Conservation (phyloP, 1,140 invertebrate species). For the Zophobas atratus region DNA sequence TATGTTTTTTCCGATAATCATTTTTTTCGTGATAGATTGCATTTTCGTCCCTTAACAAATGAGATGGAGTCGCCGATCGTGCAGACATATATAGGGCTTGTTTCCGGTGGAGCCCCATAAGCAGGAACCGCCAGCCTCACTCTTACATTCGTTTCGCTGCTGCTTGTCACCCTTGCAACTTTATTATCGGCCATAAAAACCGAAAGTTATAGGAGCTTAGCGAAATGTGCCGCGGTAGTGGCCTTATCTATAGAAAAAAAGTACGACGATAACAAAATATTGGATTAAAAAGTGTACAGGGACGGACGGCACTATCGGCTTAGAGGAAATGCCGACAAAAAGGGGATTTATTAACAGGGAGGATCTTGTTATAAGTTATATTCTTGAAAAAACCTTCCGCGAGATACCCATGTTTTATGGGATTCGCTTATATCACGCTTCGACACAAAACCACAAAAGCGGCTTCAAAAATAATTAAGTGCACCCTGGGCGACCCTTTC, state of each 20-base stretch:
- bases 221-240: background rate
- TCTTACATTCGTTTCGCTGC: background rate
- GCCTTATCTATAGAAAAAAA: background rate
- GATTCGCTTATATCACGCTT: too few species aligned
- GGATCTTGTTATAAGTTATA: too few species aligned
- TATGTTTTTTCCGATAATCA: background rate
- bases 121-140: background rate
- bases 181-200: constrained; percentile 9
- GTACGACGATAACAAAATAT: too few species aligned
- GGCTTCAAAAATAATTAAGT: too few species aligned
- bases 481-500: too few species aligned
- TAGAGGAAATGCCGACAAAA: too few species aligned
- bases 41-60: constrained; percentile 8
- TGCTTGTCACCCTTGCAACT: constrained; percentile 5
- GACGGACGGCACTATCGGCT: too few species aligned
- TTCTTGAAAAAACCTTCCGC: too few species aligned
- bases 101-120: constrained; percentile 7
- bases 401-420: too few species aligned
- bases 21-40: constrained; percentile 1
- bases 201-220: background rate
- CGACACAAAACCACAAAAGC: too few species aligned
- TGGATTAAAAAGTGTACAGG: too few species aligned
- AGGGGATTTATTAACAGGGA: too few species aligned
- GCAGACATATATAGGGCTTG: background rate
- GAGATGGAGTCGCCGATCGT: background rate